These are phyloP conservation scores for Stegophylla sp. DNA, from an alignment of 2,888 invertebrate genomes.

Conservation along the genomic window DNA sequence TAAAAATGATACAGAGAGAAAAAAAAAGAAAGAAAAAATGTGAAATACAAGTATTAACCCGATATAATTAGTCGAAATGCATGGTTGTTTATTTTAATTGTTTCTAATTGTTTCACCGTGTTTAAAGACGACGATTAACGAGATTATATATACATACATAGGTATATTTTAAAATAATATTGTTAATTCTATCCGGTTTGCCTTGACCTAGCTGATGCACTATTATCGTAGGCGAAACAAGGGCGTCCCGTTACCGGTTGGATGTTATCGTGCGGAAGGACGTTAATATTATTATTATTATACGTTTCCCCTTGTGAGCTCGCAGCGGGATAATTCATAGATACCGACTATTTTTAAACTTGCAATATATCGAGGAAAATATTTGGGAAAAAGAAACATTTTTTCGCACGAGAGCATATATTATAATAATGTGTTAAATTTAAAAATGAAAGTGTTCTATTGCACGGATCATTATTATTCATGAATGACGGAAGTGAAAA, in stretches of 20 bases:
- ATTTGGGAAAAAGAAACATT: neutral
- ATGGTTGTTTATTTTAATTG: slow-evolving; percentile 40
- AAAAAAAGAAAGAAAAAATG: neutral
- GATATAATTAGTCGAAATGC: slow-evolving; percentile 12
- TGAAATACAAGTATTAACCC: neutral
- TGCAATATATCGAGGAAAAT: neutral
- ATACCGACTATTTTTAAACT: neutral
- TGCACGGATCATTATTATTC: neutral
- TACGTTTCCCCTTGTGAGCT: neutral
- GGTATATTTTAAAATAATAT: slow-evolving; percentile 31
- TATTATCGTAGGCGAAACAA: slow-evolving; percentile 43
- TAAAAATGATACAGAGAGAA: neutral
- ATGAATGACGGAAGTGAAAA: slow-evolving; percentile 11
- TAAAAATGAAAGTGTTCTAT: slow-evolving; percentile 12
- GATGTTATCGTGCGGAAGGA: slow-evolving; percentile 50
- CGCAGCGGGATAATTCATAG: neutral
- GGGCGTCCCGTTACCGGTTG: slow-evolving; percentile 54
- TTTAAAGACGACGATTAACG: slow-evolving; percentile 23
- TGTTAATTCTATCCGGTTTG: slow-evolving; percentile 42
- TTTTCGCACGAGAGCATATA: too few species aligned
- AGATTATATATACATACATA: slow-evolving; percentile 8
- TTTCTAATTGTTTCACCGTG: neutral
- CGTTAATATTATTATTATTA: slow-evolving; percentile 22
- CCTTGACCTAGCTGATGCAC: slow-evolving; percentile 56
- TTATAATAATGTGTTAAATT: neutral